These are phyloP conservation scores for Brachionus calyciflorus DNA, from an alignment of 1,140 invertebrate species.

Conservation along the genomic window DNA sequence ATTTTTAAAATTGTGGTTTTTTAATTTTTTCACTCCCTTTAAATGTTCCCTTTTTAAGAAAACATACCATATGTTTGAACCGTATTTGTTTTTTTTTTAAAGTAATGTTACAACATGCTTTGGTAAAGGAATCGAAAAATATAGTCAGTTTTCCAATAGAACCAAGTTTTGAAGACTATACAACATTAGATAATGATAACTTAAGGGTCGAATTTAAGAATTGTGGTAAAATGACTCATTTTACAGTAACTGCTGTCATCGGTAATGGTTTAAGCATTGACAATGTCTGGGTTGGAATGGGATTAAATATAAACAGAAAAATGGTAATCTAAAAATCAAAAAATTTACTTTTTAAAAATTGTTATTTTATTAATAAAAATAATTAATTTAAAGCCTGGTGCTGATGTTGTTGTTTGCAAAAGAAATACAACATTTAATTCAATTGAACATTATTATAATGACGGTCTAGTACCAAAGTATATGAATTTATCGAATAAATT, in stretches of 20 bases:
- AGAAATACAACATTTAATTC: not conserved
- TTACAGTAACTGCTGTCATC: not conserved
- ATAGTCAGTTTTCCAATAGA: not conserved
- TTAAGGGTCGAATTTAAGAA: not conserved
- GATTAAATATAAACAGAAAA: not conserved
- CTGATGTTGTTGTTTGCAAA: not conserved
- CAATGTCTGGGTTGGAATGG: not conserved
- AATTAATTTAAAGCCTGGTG: not conserved
- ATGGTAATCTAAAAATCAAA: conserved; percentile 9
- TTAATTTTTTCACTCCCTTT: too few relatives aligned
- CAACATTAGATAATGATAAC: not conserved
- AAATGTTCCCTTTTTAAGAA: too few relatives aligned
- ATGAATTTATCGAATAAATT: conserved; percentile 1
- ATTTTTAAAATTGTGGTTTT: too few relatives aligned
- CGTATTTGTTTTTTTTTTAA: not conserved
- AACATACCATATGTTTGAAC: too few relatives aligned
- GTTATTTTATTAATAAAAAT: too few relatives aligned
- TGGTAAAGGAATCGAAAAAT: conserved; percentile 1
- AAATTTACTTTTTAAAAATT: too few relatives aligned
- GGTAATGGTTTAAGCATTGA: not conserved
- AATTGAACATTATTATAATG: conserved; percentile 4
- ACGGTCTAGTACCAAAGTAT: not conserved
- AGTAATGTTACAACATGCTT: not conserved
- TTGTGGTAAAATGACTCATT: conserved; percentile 8
- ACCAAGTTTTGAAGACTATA: not conserved